Conservation (phyloP, 2,797 vertebrate species). For the Centropyge bicolor region DNA sequence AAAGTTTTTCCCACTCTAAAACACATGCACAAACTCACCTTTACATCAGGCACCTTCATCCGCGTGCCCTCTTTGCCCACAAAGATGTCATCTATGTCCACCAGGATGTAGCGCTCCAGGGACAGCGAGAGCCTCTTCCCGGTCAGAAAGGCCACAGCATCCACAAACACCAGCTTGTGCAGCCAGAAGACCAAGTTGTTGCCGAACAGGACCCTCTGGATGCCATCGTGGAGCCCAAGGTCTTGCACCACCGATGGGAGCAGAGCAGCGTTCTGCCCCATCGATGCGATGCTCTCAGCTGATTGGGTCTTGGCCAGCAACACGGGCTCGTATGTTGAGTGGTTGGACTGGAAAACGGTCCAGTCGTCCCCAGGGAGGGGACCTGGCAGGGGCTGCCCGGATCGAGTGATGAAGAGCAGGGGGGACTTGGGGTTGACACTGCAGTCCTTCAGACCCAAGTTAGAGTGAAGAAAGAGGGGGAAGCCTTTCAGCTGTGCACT, state of each 20-base stretch:
- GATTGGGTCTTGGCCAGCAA: slow-evolving; percentile 96
- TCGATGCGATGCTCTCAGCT: slow-evolving; percentile 90
- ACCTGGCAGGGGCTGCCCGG: slow-evolving; percentile 93
- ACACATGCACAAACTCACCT: slow-evolving; percentile 84
- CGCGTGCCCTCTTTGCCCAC: slow-evolving; percentile 98
- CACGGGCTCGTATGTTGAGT: slow-evolving; percentile 97
- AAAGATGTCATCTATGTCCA: slow-evolving; percentile 99
- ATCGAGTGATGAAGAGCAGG: slow-evolving; percentile 94
- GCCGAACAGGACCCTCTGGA: slow-evolving; percentile 97
- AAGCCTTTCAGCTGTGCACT: slow-evolving; percentile 99
- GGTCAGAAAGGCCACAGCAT: slow-evolving; percentile 95
- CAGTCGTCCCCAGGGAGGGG: slow-evolving; percentile 97
- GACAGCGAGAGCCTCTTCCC: slow-evolving; percentile 95
- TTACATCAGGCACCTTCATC: slow-evolving; percentile 98
- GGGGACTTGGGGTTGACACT: slow-evolving; percentile 96
- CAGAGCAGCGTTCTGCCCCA: slow-evolving; percentile 90
- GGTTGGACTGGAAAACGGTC: slow-evolving; percentile 99
- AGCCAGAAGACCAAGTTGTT: slow-evolving; percentile 99
- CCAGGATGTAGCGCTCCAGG: slow-evolving; percentile 95
- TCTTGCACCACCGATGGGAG: slow-evolving; percentile 98
- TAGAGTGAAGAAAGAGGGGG: slow-evolving; percentile 97
- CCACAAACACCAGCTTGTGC: slow-evolving; percentile 97
- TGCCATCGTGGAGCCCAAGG: slow-evolving; percentile 96
- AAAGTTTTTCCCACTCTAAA: not conserved
- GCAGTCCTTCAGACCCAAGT: slow-evolving; percentile 97